Percentiles rank a stretch among this genome's conserved stretches.
phyloP scores from a whole-genome alignment of 2,888 invertebrate species.

The Tenthredo mesomela region DNA sequence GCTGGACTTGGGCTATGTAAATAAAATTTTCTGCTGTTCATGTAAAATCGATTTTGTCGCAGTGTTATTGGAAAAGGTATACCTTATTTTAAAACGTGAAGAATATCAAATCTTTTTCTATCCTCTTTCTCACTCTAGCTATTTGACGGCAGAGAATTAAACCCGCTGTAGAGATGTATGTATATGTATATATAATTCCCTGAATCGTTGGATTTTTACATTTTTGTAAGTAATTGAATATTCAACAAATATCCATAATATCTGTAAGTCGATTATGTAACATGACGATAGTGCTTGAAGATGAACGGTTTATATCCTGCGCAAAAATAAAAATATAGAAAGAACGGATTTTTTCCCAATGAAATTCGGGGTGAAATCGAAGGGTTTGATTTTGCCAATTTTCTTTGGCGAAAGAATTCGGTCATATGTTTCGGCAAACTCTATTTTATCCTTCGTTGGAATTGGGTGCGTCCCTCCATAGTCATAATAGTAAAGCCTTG shows the following conservation, averaged over 20 bases:
- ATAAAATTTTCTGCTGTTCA: slow-evolving; percentile 19
- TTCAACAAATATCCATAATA: slow-evolving; percentile 11
- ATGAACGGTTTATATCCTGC: neutral
- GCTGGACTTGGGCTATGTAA: slow-evolving; percentile 30
- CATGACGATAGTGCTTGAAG: slow-evolving; percentile 1
- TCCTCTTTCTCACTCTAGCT: neutral
- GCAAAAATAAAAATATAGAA: neutral
- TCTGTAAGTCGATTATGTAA: slow-evolving; percentile 15
- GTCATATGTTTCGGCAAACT: slow-evolving; percentile 11
- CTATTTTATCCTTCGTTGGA: slow-evolving; percentile 26
- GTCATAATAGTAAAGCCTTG: slow-evolving; percentile 47
- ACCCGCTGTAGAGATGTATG: slow-evolving; percentile 3
- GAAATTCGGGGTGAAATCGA: neutral
- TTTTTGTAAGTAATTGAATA: slow-evolving; percentile 33
- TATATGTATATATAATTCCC: slow-evolving; percentile 11
- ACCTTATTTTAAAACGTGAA: neutral
- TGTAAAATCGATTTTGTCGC: neutral
- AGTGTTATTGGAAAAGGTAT: neutral
- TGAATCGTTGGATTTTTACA: slow-evolving; percentile 27
- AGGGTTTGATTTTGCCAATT: slow-evolving; percentile 31
- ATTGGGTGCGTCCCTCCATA: slow-evolving; percentile 25
- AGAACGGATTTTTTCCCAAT: neutral
- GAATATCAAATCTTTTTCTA: neutral
- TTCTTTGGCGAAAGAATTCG: slow-evolving; percentile 15
- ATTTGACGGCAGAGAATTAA: neutral